Evolutionary conservation across 2,888 invertebrate genomes (phyloP).

Genomic region (Rosalia funebris): DNA sequence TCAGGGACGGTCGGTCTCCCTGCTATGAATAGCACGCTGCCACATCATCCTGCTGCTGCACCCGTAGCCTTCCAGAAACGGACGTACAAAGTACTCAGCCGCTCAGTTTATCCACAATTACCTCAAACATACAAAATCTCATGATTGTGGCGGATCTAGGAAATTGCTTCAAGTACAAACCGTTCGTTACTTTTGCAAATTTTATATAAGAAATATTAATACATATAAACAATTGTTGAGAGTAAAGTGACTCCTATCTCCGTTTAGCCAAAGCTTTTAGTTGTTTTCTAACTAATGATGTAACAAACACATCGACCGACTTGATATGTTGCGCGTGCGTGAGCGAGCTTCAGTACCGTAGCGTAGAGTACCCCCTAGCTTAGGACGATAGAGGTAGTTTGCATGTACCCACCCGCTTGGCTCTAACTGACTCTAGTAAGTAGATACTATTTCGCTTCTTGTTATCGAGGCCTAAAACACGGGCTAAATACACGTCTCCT

Average conservation of each 20-base stretch:
- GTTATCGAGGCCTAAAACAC: slow-evolving; percentile 58
- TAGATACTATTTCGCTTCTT: slow-evolving; percentile 43
- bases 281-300: slow-evolving; percentile 29
- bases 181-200: slow-evolving; percentile 79
- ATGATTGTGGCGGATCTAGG: slow-evolving; percentile 59
- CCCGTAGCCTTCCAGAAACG: slow-evolving; percentile 59
- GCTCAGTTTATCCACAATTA: slow-evolving; percentile 56
- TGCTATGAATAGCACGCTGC: slow-evolving; percentile 56
- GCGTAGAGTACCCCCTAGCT: slow-evolving; percentile 40
- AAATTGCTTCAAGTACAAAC: slow-evolving; percentile 79
- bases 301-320: slow-evolving; percentile 59
- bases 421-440: slow-evolving; percentile 47
- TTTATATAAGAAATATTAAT: slow-evolving; percentile 68
- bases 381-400: slow-evolving; percentile 44
- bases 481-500: slow-evolving; percentile 45
- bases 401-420: slow-evolving; percentile 54
- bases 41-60: slow-evolving; percentile 55
- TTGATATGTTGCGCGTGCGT: slow-evolving; percentile 59
- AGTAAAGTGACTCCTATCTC: slow-evolving; percentile 61
- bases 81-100: slow-evolving; percentile 59
- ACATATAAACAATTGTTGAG: slow-evolving; percentile 63
- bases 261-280: slow-evolving; percentile 53
- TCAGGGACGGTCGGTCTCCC: slow-evolving; percentile 62
- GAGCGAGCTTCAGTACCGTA: slow-evolving; percentile 54
- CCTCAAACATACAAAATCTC: slow-evolving; percentile 50